Evolutionary conservation across 2,797 vertebrate species (phyloP).

Genomic region (Urosaurus nigricauda): DNA sequence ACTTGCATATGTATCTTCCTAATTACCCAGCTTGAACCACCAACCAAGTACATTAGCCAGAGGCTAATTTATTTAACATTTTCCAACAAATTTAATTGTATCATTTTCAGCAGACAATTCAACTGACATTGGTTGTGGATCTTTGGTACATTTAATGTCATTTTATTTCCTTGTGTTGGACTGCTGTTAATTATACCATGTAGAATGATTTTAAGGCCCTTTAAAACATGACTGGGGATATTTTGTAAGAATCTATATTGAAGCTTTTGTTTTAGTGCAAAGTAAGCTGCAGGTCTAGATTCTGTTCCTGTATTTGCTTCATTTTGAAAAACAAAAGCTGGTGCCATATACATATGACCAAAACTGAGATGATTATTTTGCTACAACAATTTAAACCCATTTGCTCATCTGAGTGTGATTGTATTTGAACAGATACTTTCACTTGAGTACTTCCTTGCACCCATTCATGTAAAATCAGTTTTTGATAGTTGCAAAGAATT

Average conservation of each 20-base stretch:
- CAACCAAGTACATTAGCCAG: constrained; percentile 23
- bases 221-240: not conserved
- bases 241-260: not conserved
- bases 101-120: constrained; percentile 9
- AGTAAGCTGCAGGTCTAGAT: not conserved
- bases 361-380: constrained; percentile 1
- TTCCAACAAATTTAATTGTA: constrained; percentile 12
- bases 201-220: constrained; percentile 6
- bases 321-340: constrained; percentile 2
- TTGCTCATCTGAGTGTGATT: not conserved
- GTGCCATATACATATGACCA: not conserved
- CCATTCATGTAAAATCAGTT: constrained; percentile 50
- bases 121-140: constrained; percentile 3
- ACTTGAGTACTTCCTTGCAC: constrained; percentile 19
- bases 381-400: constrained; percentile 25
- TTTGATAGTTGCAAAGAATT: constrained; percentile 56
- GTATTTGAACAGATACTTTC: constrained; percentile 20
- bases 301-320: constrained; percentile 4
- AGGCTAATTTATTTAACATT: constrained; percentile 19
- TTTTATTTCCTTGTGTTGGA: constrained; percentile 20
- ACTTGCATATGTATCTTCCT: not conserved
- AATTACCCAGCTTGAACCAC: constrained; percentile 10
- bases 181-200: constrained; percentile 12
- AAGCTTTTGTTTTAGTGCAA: not conserved
- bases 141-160: constrained; percentile 7